Conservation (phyloP, 1,140 invertebrate genomes). For the Amphibalanus amphitrite region DNA sequence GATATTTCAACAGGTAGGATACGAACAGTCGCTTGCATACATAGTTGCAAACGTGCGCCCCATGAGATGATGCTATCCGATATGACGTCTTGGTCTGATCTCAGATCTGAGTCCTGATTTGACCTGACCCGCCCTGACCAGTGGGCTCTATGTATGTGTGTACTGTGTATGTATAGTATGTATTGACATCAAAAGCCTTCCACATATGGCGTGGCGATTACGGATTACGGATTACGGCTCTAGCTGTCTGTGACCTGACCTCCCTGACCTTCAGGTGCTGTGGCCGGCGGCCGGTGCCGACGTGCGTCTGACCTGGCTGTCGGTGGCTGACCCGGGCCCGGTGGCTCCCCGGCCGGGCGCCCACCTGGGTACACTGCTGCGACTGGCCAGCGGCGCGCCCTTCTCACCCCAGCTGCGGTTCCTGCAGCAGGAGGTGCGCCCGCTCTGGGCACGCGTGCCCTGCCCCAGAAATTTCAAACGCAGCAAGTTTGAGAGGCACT, state of each 20-base stretch:
- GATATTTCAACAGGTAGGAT: slow-evolving; percentile 39
- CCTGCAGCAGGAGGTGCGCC: slow-evolving; percentile 61
- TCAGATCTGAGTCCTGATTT: no score
- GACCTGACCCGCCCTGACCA: no score
- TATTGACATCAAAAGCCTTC: no score
- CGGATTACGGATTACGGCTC: no score
- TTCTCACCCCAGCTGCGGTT: slow-evolving; percentile 55
- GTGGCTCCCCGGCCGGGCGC: slow-evolving; percentile 52
- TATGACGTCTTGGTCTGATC: no score
- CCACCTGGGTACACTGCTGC: slow-evolving; percentile 45
- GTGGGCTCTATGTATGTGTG: no score
- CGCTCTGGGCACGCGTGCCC: slow-evolving; percentile 45
- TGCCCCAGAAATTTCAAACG: slow-evolving; percentile 67
- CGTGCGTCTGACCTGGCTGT: slow-evolving; percentile 61
- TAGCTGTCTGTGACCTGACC: no score
- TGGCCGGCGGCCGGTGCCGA: slow-evolving; percentile 39
- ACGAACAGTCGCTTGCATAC: no score
- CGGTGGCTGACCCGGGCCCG: slow-evolving; percentile 35
- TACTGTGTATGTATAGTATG: no score
- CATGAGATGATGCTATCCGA: no score
- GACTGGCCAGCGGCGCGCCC: slow-evolving; percentile 50
- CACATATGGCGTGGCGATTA: no score
- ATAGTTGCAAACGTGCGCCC: no score
- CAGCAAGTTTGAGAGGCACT: slow-evolving; percentile 63
- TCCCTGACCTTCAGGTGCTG: slow-evolving; percentile 22